Evolutionary conservation across 2,797 vertebrate species (phyloP).

Genomic region (Gymnocypris eckloni): DNA sequence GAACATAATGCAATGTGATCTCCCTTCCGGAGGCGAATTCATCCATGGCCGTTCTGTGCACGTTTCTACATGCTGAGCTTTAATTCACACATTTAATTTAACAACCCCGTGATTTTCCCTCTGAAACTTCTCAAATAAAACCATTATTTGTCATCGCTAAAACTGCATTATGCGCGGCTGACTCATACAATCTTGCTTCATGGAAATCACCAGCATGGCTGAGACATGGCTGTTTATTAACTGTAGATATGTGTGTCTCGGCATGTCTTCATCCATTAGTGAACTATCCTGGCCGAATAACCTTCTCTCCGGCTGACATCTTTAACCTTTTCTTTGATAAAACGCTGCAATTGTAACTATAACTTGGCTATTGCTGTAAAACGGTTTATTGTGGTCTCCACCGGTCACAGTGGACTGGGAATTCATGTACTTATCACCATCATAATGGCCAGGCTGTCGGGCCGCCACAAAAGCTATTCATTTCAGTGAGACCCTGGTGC

Average conservation of each 20-base stretch:
- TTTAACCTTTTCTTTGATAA: slow-evolving; percentile 26
- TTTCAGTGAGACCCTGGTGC: slow-evolving; percentile 2
- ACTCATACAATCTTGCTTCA: slow-evolving; percentile 27
- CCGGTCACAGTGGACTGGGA: background rate
- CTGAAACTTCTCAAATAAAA: slow-evolving; percentile 26
- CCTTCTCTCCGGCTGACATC: slow-evolving; percentile 6
- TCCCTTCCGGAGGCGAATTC: slow-evolving; percentile 12
- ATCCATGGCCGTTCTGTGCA: background rate
- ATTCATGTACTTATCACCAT: slow-evolving; percentile 20
- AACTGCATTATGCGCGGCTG: slow-evolving; percentile 17
- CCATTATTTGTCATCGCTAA: slow-evolving; percentile 37
- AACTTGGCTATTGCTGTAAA: slow-evolving; percentile 5
- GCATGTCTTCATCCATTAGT: slow-evolving; percentile 5
- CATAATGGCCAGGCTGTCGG: slow-evolving; percentile 1
- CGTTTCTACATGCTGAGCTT: background rate
- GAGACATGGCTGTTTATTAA: background rate
- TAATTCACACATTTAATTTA: slow-evolving; percentile 21
- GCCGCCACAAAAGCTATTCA: slow-evolving; percentile 22
- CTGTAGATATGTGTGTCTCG: background rate
- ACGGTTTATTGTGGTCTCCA: slow-evolving; percentile 20
- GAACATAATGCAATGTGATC: slow-evolving; percentile 19
- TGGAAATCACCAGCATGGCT: background rate
- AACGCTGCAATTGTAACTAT: background rate
- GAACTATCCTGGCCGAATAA: background rate
- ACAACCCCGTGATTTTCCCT: slow-evolving; percentile 1